Evolutionary conservation across 2,113 vertebrate genomes (phyloP).

Genomic region (Ceuthmochares aereus): DNA sequence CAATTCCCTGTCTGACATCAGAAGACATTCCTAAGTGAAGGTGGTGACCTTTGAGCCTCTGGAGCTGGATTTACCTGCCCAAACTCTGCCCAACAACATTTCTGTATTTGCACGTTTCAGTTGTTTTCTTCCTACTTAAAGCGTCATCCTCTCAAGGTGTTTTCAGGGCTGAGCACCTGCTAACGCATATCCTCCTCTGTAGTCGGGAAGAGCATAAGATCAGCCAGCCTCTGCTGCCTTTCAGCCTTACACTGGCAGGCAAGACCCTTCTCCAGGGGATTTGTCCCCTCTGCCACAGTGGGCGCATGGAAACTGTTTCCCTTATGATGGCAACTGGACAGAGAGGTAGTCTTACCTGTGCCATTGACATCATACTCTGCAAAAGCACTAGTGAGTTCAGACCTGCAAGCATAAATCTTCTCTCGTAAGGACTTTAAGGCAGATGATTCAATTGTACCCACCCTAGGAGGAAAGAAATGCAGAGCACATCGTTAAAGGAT

Average conservation of each 20-base stretch:
- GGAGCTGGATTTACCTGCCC: neutral
- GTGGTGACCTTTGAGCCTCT: neutral
- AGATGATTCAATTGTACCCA: slow-evolving; percentile 85
- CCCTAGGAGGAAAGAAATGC: slow-evolving; percentile 73
- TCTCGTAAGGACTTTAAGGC: slow-evolving; percentile 89
- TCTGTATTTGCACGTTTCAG: neutral
- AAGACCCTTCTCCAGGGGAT: neutral
- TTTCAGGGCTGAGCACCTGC: neutral
- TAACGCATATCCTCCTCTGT: neutral
- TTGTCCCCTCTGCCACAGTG: neutral
- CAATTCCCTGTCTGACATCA: neutral
- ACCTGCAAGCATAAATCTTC: slow-evolving; percentile 87
- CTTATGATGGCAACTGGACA: neutral
- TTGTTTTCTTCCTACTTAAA: neutral
- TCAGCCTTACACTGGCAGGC: neutral
- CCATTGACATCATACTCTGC: slow-evolving; percentile 77
- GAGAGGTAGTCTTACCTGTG: slow-evolving; percentile 77
- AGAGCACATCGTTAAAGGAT: neutral
- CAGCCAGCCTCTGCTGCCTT: neutral
- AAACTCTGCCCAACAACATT: neutral
- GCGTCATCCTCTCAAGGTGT: neutral
- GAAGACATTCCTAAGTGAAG: neutral
- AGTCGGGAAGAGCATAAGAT: neutral
- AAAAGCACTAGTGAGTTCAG: slow-evolving; percentile 85
- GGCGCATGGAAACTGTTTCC: neutral